Base-by-base conservation (phyloP, 1,140 invertebrate species). In the Brachionus plicatilis region DNA sequence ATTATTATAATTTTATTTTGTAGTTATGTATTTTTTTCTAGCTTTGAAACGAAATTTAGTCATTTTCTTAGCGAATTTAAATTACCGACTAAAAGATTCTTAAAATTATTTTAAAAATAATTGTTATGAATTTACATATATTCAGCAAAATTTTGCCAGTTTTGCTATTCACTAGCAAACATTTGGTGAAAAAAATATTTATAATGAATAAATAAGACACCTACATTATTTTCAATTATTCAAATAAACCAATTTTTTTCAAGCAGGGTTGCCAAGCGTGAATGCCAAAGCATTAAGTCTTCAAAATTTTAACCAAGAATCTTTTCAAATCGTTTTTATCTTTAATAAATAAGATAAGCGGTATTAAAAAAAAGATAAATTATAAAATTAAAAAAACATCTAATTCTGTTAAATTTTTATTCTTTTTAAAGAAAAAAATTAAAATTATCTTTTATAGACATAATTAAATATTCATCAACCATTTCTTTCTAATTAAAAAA, bases 1-100 rank as follows among this genome's bases (percentile, higher is more conserved):
- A 60, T 60, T 60, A 60, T 60, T 60, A 60, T 60, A 60, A 60
- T 60, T 60, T 60, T 60, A 60, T 60, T 60, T 60, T 60, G 20
- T 17, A 20, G n/a, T 9, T 60, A 24, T 60, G 53, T 60, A 20
- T 60, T 9, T 60, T 47, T 47, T 47, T 4, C 45, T 47, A 47
- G 45, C 45, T 20, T 60, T 60, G 27, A 20, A 24, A 17, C 20
- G 20, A 20, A 60, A 60, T 9, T 8, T 60, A 9, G n/a, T 60
- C n/a, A 20, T 60, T 60, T 60, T 60, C 53, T 60, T 60, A 60
- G 8, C 20, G 8, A 60, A 60, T 60, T 60, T 20, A 8, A 60
- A 60, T 60, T 60, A 60, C 53, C 20, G 53, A 60, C 53, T 9
- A 20, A 20, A 60, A 60, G 20, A 60, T 20, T 60, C 53, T 60